phyloP scores from a whole-genome alignment of 2,888 invertebrate species.

The Parnassius glacialis region DNA sequence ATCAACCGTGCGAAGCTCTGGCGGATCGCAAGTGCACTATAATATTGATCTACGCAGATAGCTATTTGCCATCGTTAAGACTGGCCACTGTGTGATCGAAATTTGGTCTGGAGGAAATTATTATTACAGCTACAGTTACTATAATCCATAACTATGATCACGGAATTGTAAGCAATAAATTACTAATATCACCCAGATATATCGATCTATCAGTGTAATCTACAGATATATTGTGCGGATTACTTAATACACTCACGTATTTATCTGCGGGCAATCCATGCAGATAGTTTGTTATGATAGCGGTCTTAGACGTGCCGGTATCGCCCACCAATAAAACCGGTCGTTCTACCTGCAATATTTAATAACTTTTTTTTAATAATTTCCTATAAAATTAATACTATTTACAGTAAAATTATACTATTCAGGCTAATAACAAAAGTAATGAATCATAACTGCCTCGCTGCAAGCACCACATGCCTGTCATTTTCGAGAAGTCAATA shows the following conservation, averaged over 20 bases:
- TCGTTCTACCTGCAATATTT: constrained; percentile 79
- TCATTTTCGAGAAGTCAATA: neutral
- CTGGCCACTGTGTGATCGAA: too few relatives aligned
- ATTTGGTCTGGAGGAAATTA: too few relatives aligned
- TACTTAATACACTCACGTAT: constrained; percentile 78
- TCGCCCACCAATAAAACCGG: constrained; percentile 94
- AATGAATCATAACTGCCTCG: too few relatives aligned
- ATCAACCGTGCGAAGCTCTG: too few relatives aligned
- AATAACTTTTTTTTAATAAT: neutral
- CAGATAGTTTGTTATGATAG: constrained; percentile 91
- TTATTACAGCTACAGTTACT: too few relatives aligned
- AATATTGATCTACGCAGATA: too few relatives aligned
- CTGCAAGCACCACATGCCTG: too few relatives aligned
- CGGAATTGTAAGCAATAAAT: neutral
- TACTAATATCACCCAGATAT: constrained; percentile 4
- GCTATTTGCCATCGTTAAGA: too few relatives aligned
- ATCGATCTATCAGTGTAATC: constrained; percentile 1
- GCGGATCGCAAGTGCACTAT: too few relatives aligned
- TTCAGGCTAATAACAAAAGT: too few relatives aligned
- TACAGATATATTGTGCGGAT: neutral
- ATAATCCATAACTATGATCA: too few relatives aligned
- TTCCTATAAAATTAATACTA: neutral
- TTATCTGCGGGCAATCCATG: constrained; percentile 84
- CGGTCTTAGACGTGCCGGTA: constrained; percentile 96
- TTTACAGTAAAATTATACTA: too few relatives aligned